Conservation (phyloP, 2,888 invertebrate genomes). For the Apamea anceps region DNA sequence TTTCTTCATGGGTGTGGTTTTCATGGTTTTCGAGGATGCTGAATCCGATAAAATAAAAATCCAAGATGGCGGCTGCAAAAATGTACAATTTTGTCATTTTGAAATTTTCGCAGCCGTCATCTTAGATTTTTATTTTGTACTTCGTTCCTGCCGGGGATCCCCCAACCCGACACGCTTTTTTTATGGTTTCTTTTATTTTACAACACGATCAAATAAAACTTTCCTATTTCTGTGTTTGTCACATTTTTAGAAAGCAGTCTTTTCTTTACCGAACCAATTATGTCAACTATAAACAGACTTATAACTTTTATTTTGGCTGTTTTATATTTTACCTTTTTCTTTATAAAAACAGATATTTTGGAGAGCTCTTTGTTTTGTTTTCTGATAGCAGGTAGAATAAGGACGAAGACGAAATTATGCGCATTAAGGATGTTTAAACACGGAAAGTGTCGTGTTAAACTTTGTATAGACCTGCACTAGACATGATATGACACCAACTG, state of each 20-base stretch:
- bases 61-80: not conserved
- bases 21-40: not conserved
- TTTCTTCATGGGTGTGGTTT: too few relatives aligned
- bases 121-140: not conserved
- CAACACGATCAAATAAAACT: not conserved
- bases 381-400: not conserved
- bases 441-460: conserved; percentile 36
- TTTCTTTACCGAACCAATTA: not conserved
- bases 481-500: conserved; percentile 36
- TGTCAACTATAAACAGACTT: conserved; percentile 17
- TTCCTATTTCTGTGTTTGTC: not conserved
- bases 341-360: not conserved
- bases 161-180: not conserved
- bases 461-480: conserved; percentile 23
- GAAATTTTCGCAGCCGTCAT: not conserved
- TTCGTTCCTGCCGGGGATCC: not conserved
- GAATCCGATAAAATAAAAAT: not conserved
- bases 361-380: not conserved
- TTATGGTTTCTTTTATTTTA: not conserved
- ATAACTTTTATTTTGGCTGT: conserved; percentile 1
- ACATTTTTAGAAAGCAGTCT: not conserved
- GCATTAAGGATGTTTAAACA: conserved; percentile 22
- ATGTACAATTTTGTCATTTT: not conserved
- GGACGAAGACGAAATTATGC: conserved; percentile 17
- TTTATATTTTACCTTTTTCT: not conserved